Evolutionary conservation across 2,113 vertebrate species (phyloP).

Genomic region (Sitta europaea): DNA sequence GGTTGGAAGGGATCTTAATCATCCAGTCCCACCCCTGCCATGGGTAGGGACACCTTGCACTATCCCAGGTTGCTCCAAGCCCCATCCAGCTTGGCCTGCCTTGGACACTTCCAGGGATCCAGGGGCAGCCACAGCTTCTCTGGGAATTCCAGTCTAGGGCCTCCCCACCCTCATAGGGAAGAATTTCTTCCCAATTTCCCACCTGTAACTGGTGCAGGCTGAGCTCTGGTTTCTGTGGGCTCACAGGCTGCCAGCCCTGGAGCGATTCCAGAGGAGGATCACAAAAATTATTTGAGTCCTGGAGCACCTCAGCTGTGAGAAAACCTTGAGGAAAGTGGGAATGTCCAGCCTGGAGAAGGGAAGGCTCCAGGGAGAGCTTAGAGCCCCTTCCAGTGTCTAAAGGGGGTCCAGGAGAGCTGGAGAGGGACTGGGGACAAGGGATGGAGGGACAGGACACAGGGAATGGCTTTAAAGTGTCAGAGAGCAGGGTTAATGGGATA

Average conservation of each 20-base stretch:
- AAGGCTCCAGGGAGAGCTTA: not conserved
- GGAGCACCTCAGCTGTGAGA: not conserved
- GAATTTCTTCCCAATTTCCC: not conserved
- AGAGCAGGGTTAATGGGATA: not conserved
- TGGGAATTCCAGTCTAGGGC: not conserved
- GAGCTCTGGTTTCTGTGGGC: not conserved
- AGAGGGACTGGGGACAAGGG: not conserved
- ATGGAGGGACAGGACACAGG: accelerated
- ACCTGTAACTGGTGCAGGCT: not conserved
- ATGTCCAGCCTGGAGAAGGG: not conserved
- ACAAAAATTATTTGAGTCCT: accelerated
- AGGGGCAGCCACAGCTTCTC: not conserved
- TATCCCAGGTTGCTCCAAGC: not conserved
- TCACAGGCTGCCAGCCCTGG: not conserved
- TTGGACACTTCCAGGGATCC: not conserved
- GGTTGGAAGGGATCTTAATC: not conserved
- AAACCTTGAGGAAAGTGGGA: not conserved
- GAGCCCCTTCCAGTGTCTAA: not conserved
- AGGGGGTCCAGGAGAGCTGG: not conserved
- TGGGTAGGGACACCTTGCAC: not conserved
- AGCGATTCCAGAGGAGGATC: not conserved
- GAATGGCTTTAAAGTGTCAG: not conserved
- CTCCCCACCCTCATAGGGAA: not conserved
- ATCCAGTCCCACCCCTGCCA: not conserved
- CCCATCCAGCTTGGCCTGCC: accelerated